These are phyloP conservation scores for Pseudorectes ferrugineus DNA, from an alignment of 2,113 vertebrate genomes.

Conservation along the genomic window DNA sequence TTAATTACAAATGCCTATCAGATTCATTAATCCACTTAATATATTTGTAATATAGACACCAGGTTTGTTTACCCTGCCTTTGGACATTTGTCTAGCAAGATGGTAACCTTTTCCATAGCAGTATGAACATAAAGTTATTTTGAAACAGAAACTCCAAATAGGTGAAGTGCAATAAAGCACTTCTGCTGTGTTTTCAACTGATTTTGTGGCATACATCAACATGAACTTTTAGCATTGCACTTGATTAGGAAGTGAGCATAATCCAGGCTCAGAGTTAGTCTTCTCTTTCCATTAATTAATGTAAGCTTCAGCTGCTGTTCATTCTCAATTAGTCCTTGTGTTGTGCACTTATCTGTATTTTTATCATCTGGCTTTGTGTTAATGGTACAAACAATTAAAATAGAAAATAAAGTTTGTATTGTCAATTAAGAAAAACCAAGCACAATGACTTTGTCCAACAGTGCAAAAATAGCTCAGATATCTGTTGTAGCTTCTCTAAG, in stretches of 20 bases:
- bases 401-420: neutral
- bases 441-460: neutral
- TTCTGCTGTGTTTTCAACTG: neutral
- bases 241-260: neutral
- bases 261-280: neutral
- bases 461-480: neutral
- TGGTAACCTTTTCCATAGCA: neutral
- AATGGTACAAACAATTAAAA: neutral
- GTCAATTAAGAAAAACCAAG: neutral
- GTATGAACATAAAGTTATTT: neutral
- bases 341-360: neutral
- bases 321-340: neutral
- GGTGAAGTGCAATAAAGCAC: neutral
- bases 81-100: neutral
- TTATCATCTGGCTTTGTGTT: neutral
- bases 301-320: neutral
- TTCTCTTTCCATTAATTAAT: neutral
- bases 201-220: neutral
- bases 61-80: neutral
- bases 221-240: neutral
- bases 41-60: neutral
- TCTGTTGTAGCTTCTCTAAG: neutral
- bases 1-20: neutral
- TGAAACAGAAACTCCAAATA: neutral
- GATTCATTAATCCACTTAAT: neutral